Conservation (phyloP, 1,140 invertebrate genomes). For the Drosophila subpulchrella region DNA sequence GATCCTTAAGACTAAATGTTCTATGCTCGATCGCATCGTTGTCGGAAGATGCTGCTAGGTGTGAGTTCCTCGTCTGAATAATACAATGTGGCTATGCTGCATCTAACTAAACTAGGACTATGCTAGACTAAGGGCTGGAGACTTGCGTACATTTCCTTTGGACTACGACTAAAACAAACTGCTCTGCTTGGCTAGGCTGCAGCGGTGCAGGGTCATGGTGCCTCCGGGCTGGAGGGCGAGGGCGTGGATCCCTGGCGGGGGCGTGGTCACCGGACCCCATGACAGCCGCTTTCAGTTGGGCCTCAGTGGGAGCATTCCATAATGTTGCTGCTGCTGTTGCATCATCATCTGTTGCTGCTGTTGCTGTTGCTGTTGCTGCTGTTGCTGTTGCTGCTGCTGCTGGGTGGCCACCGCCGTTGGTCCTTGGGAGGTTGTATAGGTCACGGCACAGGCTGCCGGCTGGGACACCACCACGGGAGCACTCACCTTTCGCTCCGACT, state of each 20-base stretch:
- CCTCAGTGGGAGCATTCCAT: slow-evolving; percentile 74
- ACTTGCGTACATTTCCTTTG: slow-evolving; percentile 70
- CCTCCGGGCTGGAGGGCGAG: slow-evolving; percentile 66
- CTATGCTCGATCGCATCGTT: slow-evolving; percentile 23
- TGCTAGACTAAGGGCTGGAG: slow-evolving; percentile 59
- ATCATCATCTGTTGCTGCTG: slow-evolving; percentile 54
- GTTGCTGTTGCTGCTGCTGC: slow-evolving; percentile 64
- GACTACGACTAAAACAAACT: slow-evolving; percentile 68
- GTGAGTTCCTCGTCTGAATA: slow-evolving; percentile 68
- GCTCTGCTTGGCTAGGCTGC: slow-evolving; percentile 77
- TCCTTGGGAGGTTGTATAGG: slow-evolving; percentile 69
- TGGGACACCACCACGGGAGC: slow-evolving; percentile 77
- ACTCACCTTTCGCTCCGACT: slow-evolving; percentile 79
- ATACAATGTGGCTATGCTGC: slow-evolving; percentile 68
- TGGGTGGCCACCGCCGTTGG: slow-evolving; percentile 38
- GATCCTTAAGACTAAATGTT: slow-evolving; percentile 20
- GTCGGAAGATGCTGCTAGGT: slow-evolving; percentile 34
- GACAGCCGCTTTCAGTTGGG: slow-evolving; percentile 81
- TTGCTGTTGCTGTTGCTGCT: slow-evolving; percentile 46
- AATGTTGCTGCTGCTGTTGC: slow-evolving; percentile 73
- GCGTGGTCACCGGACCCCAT: slow-evolving; percentile 73
- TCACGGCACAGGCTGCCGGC: slow-evolving; percentile 66
- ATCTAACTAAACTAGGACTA: slow-evolving; percentile 36
- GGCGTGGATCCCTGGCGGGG: slow-evolving; percentile 59
- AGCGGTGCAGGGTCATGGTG: slow-evolving; percentile 75